Percentiles rank a stretch among this genome's conserved stretches.
Evolutionary conservation across 2,797 vertebrate genomes (phyloP).

Genomic region (Gambusia yucatana): DNA sequence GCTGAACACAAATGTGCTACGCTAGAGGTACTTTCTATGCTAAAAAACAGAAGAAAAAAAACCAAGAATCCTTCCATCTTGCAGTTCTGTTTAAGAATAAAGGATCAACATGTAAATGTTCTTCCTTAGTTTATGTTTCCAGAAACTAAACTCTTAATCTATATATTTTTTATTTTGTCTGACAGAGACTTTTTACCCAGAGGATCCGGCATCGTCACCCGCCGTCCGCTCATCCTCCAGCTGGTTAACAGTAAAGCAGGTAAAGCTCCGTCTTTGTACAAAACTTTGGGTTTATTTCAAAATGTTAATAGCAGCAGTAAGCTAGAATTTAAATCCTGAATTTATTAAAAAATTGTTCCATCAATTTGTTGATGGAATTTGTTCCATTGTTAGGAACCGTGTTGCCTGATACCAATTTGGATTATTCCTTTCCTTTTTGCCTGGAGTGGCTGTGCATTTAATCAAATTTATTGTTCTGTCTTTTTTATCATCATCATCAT

Average conservation of each 20-base stretch:
- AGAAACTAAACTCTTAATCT: slow-evolving; percentile 9
- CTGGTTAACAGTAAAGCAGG: slow-evolving; percentile 92
- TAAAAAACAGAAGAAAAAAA: neutral
- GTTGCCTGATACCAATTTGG: neutral
- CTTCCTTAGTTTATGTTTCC: neutral
- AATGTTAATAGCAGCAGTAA: neutral
- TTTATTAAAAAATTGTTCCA: neutral
- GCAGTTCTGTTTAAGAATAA: neutral
- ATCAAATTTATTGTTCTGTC: neutral
- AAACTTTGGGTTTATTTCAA: neutral
- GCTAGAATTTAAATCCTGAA: neutral
- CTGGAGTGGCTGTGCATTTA: neutral
- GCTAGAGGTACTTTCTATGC: neutral
- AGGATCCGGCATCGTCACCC: slow-evolving; percentile 92
- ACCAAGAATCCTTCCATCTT: neutral
- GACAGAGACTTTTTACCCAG: slow-evolving; percentile 92
- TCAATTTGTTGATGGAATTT: neutral
- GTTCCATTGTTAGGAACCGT: too few species aligned
- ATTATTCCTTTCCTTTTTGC: neutral
- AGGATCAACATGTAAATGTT: neutral
- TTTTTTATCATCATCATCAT: neutral
- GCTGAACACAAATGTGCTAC: neutral
- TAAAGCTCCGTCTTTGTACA: slow-evolving; percentile 3
- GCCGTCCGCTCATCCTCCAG: slow-evolving; percentile 92
- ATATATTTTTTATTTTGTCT: slow-evolving; percentile 10